These are phyloP conservation scores for Plebejus melissa DNA, from an alignment of 2,888 invertebrate genomes.

Conservation along the genomic window DNA sequence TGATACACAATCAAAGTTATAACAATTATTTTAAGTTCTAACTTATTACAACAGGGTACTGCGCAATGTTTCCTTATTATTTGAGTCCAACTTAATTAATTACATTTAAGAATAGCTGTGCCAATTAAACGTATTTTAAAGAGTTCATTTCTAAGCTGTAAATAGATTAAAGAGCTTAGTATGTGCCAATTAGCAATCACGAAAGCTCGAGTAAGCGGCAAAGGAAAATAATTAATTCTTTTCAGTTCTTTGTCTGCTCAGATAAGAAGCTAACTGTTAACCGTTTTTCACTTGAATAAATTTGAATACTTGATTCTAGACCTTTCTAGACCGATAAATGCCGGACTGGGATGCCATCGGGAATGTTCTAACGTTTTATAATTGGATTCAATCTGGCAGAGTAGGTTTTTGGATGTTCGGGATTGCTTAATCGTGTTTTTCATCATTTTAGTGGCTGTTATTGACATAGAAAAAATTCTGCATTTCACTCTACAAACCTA, in stretches of 20 bases:
- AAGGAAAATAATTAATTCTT: conserved; percentile 28
- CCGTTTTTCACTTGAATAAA: conserved; percentile 40
- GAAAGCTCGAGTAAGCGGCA: background rate
- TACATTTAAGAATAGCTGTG: background rate
- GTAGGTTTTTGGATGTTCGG: background rate
- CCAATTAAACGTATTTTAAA: background rate
- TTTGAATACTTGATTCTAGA: conserved; percentile 40
- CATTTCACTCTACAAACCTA: too few relatives aligned
- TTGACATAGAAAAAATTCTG: background rate
- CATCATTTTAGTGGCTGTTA: background rate
- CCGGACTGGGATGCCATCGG: conserved; percentile 19
- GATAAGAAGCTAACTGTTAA: conserved; percentile 37
- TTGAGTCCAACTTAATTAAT: background rate
- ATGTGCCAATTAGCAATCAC: conserved; percentile 21
- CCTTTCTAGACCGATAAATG: conserved; percentile 31
- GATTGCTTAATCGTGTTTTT: background rate
- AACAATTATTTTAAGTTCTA: too few relatives aligned
- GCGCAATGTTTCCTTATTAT: background rate
- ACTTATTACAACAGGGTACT: too few relatives aligned
- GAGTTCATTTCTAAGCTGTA: background rate
- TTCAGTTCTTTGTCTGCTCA: conserved; percentile 28
- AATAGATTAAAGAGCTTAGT: background rate
- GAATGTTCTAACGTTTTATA: conserved; percentile 28
- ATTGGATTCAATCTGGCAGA: conserved; percentile 30
- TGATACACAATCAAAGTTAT: too few relatives aligned